phyloP scores from a whole-genome alignment of 2,888 invertebrate genomes.

The Globia sparganii region DNA sequence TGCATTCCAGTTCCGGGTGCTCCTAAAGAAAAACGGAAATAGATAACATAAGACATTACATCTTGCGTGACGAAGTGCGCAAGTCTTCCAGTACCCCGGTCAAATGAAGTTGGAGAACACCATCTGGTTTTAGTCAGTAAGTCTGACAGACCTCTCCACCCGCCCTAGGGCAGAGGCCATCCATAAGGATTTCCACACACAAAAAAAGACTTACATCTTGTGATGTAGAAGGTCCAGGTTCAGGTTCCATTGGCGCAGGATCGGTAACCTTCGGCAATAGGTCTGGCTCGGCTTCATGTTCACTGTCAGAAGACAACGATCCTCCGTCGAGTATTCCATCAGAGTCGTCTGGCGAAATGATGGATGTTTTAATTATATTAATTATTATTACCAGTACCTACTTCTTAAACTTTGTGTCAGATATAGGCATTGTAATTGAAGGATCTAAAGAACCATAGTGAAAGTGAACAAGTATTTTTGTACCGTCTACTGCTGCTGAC shows the following conservation, averaged over 20 bases:
- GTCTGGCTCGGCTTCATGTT: constrained; percentile 64
- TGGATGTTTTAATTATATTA: not conserved
- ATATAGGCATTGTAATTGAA: not conserved
- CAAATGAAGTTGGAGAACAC: not conserved
- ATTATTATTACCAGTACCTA: not conserved
- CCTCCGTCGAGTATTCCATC: constrained; percentile 68
- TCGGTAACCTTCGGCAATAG: constrained; percentile 42
- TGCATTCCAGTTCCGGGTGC: not conserved
- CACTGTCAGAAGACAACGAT: constrained; percentile 75
- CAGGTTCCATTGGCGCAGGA: constrained; percentile 60
- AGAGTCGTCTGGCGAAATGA: constrained; percentile 68
- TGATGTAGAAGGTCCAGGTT: constrained; percentile 73
- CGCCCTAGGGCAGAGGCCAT: not conserved
- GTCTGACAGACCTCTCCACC: not conserved
- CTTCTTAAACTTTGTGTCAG: not conserved
- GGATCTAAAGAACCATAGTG: not conserved
- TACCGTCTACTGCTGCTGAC: not conserved
- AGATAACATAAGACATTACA: constrained; percentile 42
- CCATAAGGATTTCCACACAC: not conserved
- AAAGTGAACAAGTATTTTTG: not conserved
- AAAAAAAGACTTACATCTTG: constrained; percentile 54
- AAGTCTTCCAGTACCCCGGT: not conserved
- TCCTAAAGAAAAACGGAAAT: not conserved
- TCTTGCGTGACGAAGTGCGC: constrained; percentile 25
- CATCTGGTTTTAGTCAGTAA: not conserved